These are phyloP conservation scores for Stegophylla sp. DNA, from an alignment of 2,888 invertebrate genomes.

Conservation along the genomic window DNA sequence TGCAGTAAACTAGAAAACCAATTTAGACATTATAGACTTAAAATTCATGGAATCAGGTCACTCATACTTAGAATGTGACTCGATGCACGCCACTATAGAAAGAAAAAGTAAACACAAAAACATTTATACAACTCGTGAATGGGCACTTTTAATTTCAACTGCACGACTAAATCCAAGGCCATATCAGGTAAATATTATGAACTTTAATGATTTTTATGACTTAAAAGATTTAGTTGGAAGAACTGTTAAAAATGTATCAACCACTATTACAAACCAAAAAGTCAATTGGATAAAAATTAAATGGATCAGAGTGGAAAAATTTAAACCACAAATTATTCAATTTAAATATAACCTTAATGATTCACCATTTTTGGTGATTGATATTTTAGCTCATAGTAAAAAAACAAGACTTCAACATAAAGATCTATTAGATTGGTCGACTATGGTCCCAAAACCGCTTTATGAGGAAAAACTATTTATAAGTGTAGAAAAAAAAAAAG, in stretches of 20 bases:
- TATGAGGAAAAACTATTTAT: not conserved
- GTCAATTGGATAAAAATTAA: slow-evolving; percentile 60
- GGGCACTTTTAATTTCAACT: slow-evolving; percentile 58
- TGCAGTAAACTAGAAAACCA: slow-evolving; percentile 60
- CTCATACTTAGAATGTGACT: slow-evolving; percentile 60
- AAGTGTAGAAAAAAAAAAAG: slow-evolving; percentile 11
- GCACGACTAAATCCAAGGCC: slow-evolving; percentile 58
- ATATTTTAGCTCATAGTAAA: not conserved
- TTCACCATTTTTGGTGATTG: not conserved
- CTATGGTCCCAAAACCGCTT: not conserved
- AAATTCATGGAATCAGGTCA: slow-evolving; percentile 62
- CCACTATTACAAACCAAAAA: slow-evolving; percentile 35
- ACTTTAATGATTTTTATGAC: slow-evolving; percentile 56
- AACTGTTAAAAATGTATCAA: slow-evolving; percentile 49
- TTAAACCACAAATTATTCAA: slow-evolving; percentile 52
- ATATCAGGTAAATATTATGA: slow-evolving; percentile 49
- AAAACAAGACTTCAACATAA: slow-evolving; percentile 30
- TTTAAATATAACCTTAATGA: slow-evolving; percentile 24
- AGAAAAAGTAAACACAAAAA: slow-evolving; percentile 60
- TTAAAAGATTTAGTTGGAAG: slow-evolving; percentile 40
- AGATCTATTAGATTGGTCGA: not conserved
- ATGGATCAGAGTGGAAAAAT: slow-evolving; percentile 60
- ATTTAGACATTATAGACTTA: slow-evolving; percentile 61
- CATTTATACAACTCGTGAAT: slow-evolving; percentile 60
- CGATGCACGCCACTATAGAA: slow-evolving; percentile 61